Percentiles rank a stretch among this genome's conserved stretches.
phyloP scores from a whole-genome alignment of 2,888 invertebrate species.

The Halictus ligatus region DNA sequence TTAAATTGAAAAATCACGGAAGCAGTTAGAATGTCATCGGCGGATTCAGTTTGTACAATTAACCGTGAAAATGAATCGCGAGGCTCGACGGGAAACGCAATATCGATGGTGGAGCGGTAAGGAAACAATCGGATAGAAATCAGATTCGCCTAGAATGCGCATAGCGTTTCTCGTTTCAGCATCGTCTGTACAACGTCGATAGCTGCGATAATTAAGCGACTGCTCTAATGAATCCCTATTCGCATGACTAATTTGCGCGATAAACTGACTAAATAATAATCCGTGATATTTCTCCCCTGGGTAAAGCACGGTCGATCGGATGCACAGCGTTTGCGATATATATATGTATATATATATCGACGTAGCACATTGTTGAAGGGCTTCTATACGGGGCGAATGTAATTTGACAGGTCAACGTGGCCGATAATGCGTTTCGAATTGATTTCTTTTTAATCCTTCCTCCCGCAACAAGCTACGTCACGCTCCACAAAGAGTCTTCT shows the following conservation, averaged over 20 bases:
- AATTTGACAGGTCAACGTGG: slow-evolving; percentile 65
- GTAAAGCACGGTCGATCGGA: slow-evolving; percentile 65
- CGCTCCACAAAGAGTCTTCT: slow-evolving; percentile 10
- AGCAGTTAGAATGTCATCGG: not conserved
- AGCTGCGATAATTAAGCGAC: slow-evolving; percentile 72
- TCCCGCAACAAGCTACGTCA: slow-evolving; percentile 18
- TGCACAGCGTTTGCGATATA: slow-evolving; percentile 50
- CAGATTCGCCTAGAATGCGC: slow-evolving; percentile 43
- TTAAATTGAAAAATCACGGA: not conserved
- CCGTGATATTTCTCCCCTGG: slow-evolving; percentile 72
- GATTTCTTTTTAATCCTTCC: slow-evolving; percentile 55
- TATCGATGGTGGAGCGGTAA: slow-evolving; percentile 39
- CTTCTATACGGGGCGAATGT: slow-evolving; percentile 46
- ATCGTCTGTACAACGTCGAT: slow-evolving; percentile 64
- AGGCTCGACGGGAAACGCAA: slow-evolving; percentile 27
- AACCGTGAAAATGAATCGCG: slow-evolving; percentile 51
- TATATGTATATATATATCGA: slow-evolving; percentile 13
- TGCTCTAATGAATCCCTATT: slow-evolving; percentile 76
- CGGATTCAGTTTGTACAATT: slow-evolving; percentile 9
- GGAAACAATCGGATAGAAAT: slow-evolving; percentile 58
- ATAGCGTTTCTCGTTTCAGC: slow-evolving; percentile 56
- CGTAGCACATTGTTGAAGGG: slow-evolving; percentile 55
- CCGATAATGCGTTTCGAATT: slow-evolving; percentile 57
- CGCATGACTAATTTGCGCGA: slow-evolving; percentile 75
- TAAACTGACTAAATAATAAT: slow-evolving; percentile 76